Conservation (phyloP, 2,888 invertebrate species). For the Agrotis ipsilon region DNA sequence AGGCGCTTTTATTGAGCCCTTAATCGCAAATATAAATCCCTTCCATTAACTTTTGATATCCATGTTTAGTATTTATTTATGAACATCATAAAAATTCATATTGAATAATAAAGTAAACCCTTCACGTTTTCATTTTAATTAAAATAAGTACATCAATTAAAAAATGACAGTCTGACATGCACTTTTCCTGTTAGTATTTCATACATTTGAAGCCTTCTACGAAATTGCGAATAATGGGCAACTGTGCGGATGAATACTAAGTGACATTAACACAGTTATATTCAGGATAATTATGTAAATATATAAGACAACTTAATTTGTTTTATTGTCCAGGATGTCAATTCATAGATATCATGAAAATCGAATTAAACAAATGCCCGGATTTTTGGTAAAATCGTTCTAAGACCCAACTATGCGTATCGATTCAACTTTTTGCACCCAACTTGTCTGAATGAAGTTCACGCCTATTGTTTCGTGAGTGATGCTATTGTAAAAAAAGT, state of each 20-base stretch:
- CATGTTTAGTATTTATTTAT: background rate
- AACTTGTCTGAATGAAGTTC: slow-evolving; percentile 59
- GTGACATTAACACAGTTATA: background rate
- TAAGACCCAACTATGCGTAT: slow-evolving; percentile 23
- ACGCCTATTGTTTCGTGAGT: slow-evolving; percentile 69
- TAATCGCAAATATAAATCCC: background rate
- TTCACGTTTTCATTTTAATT: slow-evolving; percentile 30
- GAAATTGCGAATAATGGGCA: slow-evolving; percentile 27
- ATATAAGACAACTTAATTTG: slow-evolving; percentile 32
- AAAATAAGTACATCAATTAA: slow-evolving; percentile 21
- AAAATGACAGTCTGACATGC: slow-evolving; percentile 30
- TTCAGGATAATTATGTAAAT: slow-evolving; percentile 50
- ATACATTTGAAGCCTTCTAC: slow-evolving; percentile 32
- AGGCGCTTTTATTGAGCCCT: background rate
- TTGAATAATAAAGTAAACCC: slow-evolving; percentile 15
- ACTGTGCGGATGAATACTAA: slow-evolving; percentile 34
- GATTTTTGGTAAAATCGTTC: slow-evolving; percentile 28
- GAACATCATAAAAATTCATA: background rate
- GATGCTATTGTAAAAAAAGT: slow-evolving; percentile 69
- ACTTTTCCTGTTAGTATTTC: slow-evolving; percentile 30
- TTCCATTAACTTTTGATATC: background rate
- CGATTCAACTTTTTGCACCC: slow-evolving; percentile 46
- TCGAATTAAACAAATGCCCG: slow-evolving; percentile 30
- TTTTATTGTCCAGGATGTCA: slow-evolving; percentile 38
- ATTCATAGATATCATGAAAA: slow-evolving; percentile 32